A percentile compares a stretch with the other conserved stretches of the same genome.
Evolutionary conservation across 2,797 vertebrate species (phyloP).

Genomic region (Oreochromis grahami): DNA sequence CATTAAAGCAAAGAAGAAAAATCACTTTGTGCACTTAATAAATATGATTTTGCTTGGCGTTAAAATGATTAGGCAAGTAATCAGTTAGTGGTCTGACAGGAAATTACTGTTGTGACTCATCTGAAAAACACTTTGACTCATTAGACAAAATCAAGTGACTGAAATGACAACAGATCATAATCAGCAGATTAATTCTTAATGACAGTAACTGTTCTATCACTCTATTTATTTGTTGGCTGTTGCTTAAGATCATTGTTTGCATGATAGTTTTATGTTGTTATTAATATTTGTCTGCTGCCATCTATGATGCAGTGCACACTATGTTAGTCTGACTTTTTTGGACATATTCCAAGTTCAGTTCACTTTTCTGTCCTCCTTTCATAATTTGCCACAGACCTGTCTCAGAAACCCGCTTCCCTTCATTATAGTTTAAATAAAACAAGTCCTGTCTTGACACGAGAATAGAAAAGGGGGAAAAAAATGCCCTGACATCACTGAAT

Average conservation of each 20-base stretch:
- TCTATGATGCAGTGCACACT: background rate
- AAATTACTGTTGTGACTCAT: background rate
- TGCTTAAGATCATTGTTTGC: background rate
- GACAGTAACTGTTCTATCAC: background rate
- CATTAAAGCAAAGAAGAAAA: background rate
- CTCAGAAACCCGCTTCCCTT: background rate
- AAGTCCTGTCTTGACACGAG: conserved; percentile 21
- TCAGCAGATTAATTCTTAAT: background rate
- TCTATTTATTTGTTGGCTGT: background rate
- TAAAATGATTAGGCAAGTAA: background rate
- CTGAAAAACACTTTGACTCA: background rate
- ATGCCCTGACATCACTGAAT: background rate
- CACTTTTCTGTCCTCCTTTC: background rate
- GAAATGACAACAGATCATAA: background rate
- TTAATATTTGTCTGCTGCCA: background rate
- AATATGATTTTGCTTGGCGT: background rate
- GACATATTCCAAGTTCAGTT: background rate
- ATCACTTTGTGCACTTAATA: background rate
- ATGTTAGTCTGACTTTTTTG: background rate
- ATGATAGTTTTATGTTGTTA: background rate
- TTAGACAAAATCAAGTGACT: background rate
- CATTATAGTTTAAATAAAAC: background rate
- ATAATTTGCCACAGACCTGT: background rate
- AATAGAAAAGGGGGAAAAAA: conserved; percentile 3
- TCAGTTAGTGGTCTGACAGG: background rate